Conservation (phyloP, 2,113 vertebrate species). For the Pelusios castaneus region DNA sequence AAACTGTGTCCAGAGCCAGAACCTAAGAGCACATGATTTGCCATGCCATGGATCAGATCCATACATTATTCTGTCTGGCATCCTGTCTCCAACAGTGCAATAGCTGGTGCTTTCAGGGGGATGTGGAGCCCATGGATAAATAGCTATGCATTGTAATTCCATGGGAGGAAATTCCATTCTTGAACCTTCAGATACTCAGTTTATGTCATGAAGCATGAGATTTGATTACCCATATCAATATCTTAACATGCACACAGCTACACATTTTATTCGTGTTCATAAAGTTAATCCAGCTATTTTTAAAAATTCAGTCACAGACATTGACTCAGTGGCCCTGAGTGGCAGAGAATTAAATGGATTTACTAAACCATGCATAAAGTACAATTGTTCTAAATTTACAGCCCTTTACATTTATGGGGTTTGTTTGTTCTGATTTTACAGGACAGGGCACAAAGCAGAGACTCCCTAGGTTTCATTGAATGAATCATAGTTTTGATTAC, state of each 20-base stretch:
- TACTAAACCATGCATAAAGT: neutral
- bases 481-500: neutral
- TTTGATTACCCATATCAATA: neutral
- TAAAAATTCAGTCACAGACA: neutral
- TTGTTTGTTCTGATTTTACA: neutral
- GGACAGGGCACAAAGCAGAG: neutral
- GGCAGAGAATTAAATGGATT: neutral
- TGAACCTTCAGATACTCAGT: neutral
- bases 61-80: neutral
- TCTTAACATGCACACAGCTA: neutral
- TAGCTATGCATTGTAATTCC: neutral
- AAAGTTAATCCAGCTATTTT: neutral
- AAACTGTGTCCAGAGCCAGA: neutral
- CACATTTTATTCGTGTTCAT: neutral
- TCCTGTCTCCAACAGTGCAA: neutral
- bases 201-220: accelerated
- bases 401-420: neutral
- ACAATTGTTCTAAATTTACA: neutral
- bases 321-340: neutral
- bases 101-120: neutral
- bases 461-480: neutral
- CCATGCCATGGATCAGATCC: neutral
- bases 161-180: neutral
- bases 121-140: neutral
- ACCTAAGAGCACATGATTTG: neutral